Conservation (phyloP, 2,888 invertebrate genomes). For the Myathropa florea region DNA sequence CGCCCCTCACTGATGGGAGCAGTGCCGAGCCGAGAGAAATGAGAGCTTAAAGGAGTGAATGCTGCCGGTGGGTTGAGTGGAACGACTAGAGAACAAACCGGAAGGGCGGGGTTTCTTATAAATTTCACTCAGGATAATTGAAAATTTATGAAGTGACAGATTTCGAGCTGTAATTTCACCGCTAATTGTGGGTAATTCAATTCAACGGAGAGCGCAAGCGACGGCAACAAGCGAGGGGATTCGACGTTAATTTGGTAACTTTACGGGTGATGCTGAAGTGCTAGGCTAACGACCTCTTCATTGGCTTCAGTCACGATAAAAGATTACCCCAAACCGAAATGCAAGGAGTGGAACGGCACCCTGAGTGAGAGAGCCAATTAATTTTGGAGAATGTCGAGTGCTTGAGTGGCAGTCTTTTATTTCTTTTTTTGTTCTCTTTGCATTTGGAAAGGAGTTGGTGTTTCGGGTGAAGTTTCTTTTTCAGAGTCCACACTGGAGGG, state of each 20-base stretch:
- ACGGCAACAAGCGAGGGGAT: not conserved
- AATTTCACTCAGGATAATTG: slow-evolving; percentile 63
- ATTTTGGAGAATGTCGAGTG: not conserved
- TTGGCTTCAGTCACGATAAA: not conserved
- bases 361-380: not conserved
- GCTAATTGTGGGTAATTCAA: slow-evolving; percentile 54
- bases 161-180: slow-evolving; percentile 63
- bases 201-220: not conserved
- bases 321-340: not conserved
- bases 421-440: not conserved
- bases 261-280: slow-evolving; percentile 13
- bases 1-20: slow-evolving; percentile 41
- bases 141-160: slow-evolving; percentile 68
- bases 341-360: not conserved
- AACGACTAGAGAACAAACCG: not conserved
- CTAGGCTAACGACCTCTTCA: slow-evolving; percentile 5
- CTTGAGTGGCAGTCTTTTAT: not conserved
- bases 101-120: slow-evolving; percentile 27
- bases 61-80: slow-evolving; percentile 2
- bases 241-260: slow-evolving; percentile 28
- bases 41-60: slow-evolving; percentile 19
- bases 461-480: not conserved
- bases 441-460: not conserved
- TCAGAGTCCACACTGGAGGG: not conserved
- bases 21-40: not conserved